These are phyloP conservation scores for Spinus olivaceus DNA, from an alignment of 2,797 vertebrate genomes.

Conservation along the genomic window DNA sequence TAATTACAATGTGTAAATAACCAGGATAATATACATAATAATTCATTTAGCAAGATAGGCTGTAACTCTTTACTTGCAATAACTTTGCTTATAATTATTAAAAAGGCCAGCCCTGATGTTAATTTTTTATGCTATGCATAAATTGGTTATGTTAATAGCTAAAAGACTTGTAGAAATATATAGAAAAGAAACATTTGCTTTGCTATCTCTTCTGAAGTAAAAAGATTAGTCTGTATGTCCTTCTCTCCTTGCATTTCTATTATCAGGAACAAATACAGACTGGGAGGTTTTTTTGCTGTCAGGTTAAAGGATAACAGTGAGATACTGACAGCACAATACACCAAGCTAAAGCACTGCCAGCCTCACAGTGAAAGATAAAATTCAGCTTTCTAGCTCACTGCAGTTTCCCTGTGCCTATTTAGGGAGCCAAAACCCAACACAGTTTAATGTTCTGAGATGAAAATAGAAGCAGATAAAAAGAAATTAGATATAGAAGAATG, in stretches of 20 bases:
- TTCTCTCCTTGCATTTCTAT: not conserved
- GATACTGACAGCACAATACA: not conserved
- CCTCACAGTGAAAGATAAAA: not conserved
- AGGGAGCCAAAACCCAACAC: not conserved
- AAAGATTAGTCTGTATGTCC: not conserved
- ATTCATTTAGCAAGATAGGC: not conserved
- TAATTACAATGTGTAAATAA: not conserved
- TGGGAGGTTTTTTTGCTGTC: not conserved
- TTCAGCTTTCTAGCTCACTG: not conserved
- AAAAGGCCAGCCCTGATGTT: not conserved
- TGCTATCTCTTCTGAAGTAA: not conserved
- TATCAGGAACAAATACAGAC: not conserved
- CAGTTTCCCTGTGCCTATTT: not conserved
- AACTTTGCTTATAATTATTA: not conserved
- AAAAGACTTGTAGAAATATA: not conserved
- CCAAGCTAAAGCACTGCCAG: not conserved
- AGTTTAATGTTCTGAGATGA: conserved; percentile 1
- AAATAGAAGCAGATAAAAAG: conserved; percentile 6
- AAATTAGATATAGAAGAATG: not conserved
- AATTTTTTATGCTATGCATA: not conserved
- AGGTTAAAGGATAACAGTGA: not conserved
- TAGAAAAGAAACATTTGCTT: not conserved
- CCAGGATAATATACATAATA: not conserved
- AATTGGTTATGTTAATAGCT: not conserved
- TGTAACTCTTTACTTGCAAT: not conserved